Base-by-base conservation (phyloP, 2,113 vertebrate genomes). In the Chloroceryle aenea region DNA sequence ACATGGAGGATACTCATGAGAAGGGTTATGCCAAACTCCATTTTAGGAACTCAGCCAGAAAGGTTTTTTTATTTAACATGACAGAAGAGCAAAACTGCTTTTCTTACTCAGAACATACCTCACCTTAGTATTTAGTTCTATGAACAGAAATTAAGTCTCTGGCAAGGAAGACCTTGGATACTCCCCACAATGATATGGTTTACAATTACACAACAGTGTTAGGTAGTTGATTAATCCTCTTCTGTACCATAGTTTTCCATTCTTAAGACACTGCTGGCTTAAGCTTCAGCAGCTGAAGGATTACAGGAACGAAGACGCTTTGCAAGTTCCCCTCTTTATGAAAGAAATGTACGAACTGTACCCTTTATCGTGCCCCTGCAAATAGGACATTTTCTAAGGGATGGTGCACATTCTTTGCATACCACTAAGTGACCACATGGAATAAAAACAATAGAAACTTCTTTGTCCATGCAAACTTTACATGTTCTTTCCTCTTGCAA, bases 381-480 rank as follows among this genome's bases (percentile, higher is more conserved):
- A 68, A 99, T 99, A 30, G 98, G 98, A 93, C 98, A 99, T 62
- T 98, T 99, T 76, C 98, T 96, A 38, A 99, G 97, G 59, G 98
- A 98, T 4, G 98, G 98, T 6, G 98, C 98, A 88, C 98, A 99
- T 42, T 98, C 98, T 93, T 98, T 98, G 93, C 98, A 99, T 26
- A 99, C 98, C 43, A 99, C 98, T 89, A 99, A 97, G 92, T 99
- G 98, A 71, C 98, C 98, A 95, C 98, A 99, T 4, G 98, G 98
- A 89, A 99, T 99, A 93, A 99, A 99, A 59, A 99, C 98, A 94
- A 98, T 97, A 68, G 98, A 99, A 84, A 99, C 98, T 95, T 99
- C 98, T 95, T 96, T 98, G 96, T 99, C 98, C 98, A 99, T 98
- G 95, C 98, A 99, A 86, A 99, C 98, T 98, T 99, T 99, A 95